These are phyloP conservation scores for Eucriotettix oculatus DNA, from an alignment of 2,888 invertebrate species.

Conservation along the genomic window DNA sequence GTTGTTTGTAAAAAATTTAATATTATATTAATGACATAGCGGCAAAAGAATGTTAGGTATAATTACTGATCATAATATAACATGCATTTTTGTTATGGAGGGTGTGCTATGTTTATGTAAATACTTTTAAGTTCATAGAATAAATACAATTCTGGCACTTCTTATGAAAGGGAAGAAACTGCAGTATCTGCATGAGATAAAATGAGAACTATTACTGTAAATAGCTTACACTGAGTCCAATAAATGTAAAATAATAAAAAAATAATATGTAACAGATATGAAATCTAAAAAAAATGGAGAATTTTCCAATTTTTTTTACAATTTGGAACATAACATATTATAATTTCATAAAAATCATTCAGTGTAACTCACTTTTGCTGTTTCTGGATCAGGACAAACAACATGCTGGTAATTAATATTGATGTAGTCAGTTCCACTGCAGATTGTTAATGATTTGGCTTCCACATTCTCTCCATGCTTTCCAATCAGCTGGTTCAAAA, in stretches of 20 bases:
- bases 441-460: constrained; percentile 88
- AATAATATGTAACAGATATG: no score
- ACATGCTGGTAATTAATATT: constrained; percentile 97
- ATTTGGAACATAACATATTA: no score
- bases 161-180: background rate
- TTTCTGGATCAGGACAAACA: constrained; percentile 81
- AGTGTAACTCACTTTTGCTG: constrained; percentile 62
- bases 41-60: no score
- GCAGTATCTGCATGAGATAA: background rate
- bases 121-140: background rate
- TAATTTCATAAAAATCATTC: no score
- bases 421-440: constrained; percentile 96
- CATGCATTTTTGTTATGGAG: no score
- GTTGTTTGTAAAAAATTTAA: no score
- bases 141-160: background rate
- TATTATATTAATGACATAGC: no score
- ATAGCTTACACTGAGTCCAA: background rate
- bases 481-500: constrained; percentile 54
- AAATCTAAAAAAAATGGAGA: no score
- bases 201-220: background rate
- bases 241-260: background rate
- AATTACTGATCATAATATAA: no score
- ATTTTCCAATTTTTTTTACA: no score
- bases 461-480: constrained; percentile 71
- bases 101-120: background rate